Base-by-base conservation (phyloP, 2,888 invertebrate species). In the Caenorhabditis sp. region DNA sequence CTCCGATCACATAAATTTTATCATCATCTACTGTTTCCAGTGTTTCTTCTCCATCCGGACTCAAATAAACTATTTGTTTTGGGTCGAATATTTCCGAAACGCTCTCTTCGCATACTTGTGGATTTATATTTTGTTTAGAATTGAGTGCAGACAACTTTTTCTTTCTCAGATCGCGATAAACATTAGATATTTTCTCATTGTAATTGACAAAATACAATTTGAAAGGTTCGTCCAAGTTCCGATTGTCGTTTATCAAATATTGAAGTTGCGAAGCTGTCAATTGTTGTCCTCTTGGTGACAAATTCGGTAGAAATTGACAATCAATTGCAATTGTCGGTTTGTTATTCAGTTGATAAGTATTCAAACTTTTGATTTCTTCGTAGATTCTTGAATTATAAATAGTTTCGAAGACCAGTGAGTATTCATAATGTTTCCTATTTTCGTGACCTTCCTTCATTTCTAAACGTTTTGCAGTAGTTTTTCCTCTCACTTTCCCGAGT, bases 21-120 rank as follows among this genome's bases (percentile, higher is more conserved):
- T 75, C 77, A 54, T 78, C 77, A 20, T 77, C 71, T 4, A 82
- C 67, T 10, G 57, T 67, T 36, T 70, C 67, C 26, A 87, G 59
- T 59, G 76, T 80, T 59, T 84, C 80, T 17, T 82, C 73, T 2
- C 83, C 84, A 59, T 87, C 81, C 8, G 87, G 87, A 27, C 84
- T 84, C 21, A 87, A 73, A 60, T 87, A 80, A 12, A 80, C 57
- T 1, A 80, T 61, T 58, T 67, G 59, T 49, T 57, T 63, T 26
- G 10, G 52, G 8, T 56, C 43, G 23, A 56, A 56, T 27, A 50
- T 14, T 57, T 61, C 36, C 5, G 52, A 52, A 38, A 23, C 43
- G 21, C 20, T 23, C 43, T 49, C 53, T 7, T 50, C 21, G 1
- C 52, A 58, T 0, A 62, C 56, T 10, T 68, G 61, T 14, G 68